Base-by-base conservation (phyloP, 2,888 invertebrate genomes). In the Cyaniris semiargus region DNA sequence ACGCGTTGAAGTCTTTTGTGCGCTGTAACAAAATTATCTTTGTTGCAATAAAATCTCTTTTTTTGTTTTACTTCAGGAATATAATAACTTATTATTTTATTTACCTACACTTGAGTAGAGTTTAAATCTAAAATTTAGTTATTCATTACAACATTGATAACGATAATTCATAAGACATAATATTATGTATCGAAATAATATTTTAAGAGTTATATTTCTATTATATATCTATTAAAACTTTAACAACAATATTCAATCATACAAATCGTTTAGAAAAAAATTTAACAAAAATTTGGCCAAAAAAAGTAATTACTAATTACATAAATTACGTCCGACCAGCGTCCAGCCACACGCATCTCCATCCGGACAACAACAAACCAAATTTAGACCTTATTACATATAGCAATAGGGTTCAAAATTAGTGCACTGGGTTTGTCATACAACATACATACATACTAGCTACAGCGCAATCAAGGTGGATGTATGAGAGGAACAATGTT, bases 401-500 rank as follows among this genome's bases (percentile, higher is more conserved):
- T 66, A 27, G 7, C 27, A 18, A 31, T 66, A 66, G 1, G 66
- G 27, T 31, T 10, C 23, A 10, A 60, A 60, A 13, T 8, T 4
- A 23, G 10, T 13, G 4, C 3, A 23, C 60, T 1, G 6, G 27
- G 27, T 15, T 27, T 66, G 27, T 27, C 10, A 21, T 21, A 75
- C 76, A 76, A 76, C 60, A 78, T 81, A 76, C 81, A 80, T 82
- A 82, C 81, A 80, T 82, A 82, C 81, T 81, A 76, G 70, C 78
- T 74, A 75, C 66, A 53, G 18, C 81, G 78, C 83, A 85, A 84
- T 85, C 86, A 89, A 90, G 91, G 90, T 90, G 88, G 91, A 89
- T 89, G 87, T 87, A 88, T 87, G 90, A 90, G 88, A 89, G 90
- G 86, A 88, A 88, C 90, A 88, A 88, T 90, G 89, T 87, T 90